Evolutionary conservation across 2,113 vertebrate genomes (phyloP).

Genomic region (Pseudopipra pipra): DNA sequence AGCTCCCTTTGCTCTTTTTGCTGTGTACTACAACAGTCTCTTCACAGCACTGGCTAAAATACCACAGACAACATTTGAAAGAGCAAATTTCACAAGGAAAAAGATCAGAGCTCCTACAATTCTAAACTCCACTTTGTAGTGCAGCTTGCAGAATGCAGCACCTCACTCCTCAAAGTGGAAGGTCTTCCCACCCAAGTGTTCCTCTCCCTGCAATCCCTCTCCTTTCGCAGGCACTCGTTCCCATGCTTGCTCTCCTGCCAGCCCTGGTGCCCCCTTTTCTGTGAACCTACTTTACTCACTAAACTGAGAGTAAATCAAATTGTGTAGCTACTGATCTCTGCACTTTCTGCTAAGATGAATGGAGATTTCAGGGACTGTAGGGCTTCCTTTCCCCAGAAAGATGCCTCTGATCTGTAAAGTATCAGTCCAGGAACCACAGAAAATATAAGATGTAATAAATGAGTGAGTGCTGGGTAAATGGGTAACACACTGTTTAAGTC

Average conservation of each 20-base stretch:
- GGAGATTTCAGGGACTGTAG: background rate
- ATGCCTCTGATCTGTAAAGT: background rate
- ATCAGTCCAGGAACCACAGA: background rate
- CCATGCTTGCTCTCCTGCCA: background rate
- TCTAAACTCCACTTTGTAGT: background rate
- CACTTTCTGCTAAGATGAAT: background rate
- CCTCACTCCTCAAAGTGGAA: background rate
- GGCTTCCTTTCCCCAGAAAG: background rate
- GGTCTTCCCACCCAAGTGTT: background rate
- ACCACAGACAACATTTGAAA: background rate
- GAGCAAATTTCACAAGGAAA: background rate
- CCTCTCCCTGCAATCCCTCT: background rate
- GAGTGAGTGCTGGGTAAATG: background rate
- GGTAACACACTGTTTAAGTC: background rate
- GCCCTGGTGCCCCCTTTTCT: background rate
- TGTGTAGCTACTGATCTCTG: background rate
- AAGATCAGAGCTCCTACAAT: background rate
- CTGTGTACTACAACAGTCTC: background rate
- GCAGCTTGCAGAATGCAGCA: background rate
- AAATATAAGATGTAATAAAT: background rate
- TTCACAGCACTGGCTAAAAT: background rate
- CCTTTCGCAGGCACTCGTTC: background rate
- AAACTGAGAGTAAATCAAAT: background rate
- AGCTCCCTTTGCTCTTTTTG: background rate
- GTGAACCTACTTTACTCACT: background rate